These are phyloP conservation scores for Pseudocheirus occidentalis DNA, from an alignment of 2,797 vertebrate species.

Conservation along the genomic window DNA sequence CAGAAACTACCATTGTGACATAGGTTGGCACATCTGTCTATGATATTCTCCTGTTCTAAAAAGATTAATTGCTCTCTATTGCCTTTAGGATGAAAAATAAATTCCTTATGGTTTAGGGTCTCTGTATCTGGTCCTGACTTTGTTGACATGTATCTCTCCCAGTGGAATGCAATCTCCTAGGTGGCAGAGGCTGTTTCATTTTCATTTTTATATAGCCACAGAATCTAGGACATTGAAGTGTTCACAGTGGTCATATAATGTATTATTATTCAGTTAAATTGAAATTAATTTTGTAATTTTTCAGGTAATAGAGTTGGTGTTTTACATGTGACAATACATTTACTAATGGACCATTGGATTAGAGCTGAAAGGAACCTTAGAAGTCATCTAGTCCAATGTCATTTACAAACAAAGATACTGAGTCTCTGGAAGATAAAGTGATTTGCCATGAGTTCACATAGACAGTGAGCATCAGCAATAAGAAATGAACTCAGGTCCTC, in stretches of 20 bases:
- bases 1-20: neutral
- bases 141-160: neutral
- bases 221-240: neutral
- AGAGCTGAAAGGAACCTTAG: neutral
- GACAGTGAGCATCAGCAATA: slow-evolving; percentile 16
- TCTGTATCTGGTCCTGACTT: neutral
- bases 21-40: neutral
- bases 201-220: neutral
- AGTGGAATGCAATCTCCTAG: neutral
- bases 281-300: neutral
- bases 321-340: neutral
- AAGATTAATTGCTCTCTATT: neutral
- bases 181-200: neutral
- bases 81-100: neutral
- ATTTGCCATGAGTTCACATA: slow-evolving; percentile 11
- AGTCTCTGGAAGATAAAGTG: slow-evolving; percentile 4
- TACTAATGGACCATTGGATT: neutral
- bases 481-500: neutral
- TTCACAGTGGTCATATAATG: neutral
- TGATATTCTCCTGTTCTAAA: neutral
- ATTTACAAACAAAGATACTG: neutral
- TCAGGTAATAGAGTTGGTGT: neutral
- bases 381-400: neutral
- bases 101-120: neutral
- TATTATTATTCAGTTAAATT: neutral